Conservation (phyloP, 2,113 vertebrate species). For the Pseudopipra pipra region DNA sequence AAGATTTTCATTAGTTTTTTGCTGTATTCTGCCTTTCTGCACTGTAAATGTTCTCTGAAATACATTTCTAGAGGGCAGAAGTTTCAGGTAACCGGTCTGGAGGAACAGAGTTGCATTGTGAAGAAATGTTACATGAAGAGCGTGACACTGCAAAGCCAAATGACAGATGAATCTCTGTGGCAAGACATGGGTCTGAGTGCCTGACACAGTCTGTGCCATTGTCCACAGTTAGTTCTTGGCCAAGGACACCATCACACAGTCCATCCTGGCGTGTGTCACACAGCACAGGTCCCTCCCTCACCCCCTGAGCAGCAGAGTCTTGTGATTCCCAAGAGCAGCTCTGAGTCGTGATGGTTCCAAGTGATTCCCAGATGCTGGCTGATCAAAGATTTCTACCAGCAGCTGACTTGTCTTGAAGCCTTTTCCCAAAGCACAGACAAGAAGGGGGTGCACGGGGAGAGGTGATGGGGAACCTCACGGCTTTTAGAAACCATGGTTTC, state of each 20-base stretch:
- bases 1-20: background rate
- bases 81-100: background rate
- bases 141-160: background rate
- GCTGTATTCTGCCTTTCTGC: background rate
- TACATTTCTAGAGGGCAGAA: background rate
- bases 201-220: background rate
- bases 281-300: background rate
- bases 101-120: background rate
- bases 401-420: background rate
- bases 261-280: background rate
- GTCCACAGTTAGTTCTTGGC: background rate
- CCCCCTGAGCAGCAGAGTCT: background rate
- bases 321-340: background rate
- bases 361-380: background rate
- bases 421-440: background rate
- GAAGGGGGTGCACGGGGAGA: background rate
- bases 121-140: rapidly evolving
- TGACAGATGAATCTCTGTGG: background rate
- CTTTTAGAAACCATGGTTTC: background rate
- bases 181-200: background rate
- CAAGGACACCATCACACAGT: background rate
- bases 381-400: background rate
- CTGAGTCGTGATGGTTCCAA: background rate
- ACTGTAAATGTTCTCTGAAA: background rate
- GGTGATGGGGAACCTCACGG: background rate